Evolutionary conservation across 1,140 invertebrate genomes (phyloP), one percentile per base, ranked within the genome.

Genomic region (Sitobion miscanthi): DNA sequence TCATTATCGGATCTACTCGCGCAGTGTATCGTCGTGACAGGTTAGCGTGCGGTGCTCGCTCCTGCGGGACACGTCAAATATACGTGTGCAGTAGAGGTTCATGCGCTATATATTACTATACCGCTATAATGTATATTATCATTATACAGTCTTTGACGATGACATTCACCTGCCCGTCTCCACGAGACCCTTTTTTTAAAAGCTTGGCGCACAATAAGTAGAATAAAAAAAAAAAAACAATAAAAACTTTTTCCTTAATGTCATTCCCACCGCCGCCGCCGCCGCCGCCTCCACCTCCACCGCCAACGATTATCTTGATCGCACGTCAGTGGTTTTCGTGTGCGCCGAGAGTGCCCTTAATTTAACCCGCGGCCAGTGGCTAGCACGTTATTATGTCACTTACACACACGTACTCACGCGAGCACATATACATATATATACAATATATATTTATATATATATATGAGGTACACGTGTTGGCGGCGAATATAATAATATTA

Each of bases 321-420:
- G 91, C 77, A 92, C 91, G 91, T 92, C 91, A 92, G 91, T 49
- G 69, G 69, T 85, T 49, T 47, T 92, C 90, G 62, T 69, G 57
- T 23, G 62, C 30, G 20, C 38, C 14, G 30, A 82, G 77, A 82
- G 69, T 92, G 91, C 91, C 91, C 35, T 92, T 83, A 82, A 92
- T 92, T 83, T 83, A 52, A 85, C 69, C 91, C 47, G 77, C 21
- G 21, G n/a, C 25, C n/a, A 49, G n/a, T 35, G 87, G 49, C 49
- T 45, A 47, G 38, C 45, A 85, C 49, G 42, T 91, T 91, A 77
- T 91, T 35, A 77, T 91, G 90, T 91, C 90, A 91, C 90, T 77
- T 77, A 91, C 85, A n/a, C 85, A 86, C 42, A 77, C 62, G n/a
- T 69, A 85, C 83, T 45, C 85, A 87, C 85, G 45, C 85, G 11